Evolutionary conservation across 2,797 vertebrate genomes (phyloP).

Genomic region (Melanotaenia trifasciata): DNA sequence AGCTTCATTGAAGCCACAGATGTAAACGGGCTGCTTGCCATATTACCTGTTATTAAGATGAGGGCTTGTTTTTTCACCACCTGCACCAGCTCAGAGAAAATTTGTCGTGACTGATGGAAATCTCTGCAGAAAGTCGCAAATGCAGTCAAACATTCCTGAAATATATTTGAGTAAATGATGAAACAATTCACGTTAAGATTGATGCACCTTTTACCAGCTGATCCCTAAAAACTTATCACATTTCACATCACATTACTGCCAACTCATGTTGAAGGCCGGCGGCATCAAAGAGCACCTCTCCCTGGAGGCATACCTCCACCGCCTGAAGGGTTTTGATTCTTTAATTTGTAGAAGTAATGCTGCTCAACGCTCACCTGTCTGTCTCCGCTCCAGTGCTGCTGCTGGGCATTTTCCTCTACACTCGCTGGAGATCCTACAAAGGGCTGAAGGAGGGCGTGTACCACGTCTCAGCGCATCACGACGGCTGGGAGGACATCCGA

Average conservation of each 20-base stretch:
- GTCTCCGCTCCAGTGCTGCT: constrained; percentile 80
- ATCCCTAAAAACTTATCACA: constrained; percentile 10
- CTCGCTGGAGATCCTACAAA: constrained; percentile 85
- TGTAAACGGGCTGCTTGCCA: not conserved
- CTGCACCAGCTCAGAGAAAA: not conserved
- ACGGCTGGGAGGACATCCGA: constrained; percentile 90
- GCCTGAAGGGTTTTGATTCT: constrained; percentile 32
- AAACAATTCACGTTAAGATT: constrained; percentile 5
- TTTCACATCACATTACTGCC: constrained; percentile 26
- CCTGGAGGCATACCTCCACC: constrained; percentile 14
- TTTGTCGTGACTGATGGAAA: not conserved
- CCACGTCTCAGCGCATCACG: constrained; percentile 83
- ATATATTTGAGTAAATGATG: not conserved
- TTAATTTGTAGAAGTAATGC: constrained; percentile 19
- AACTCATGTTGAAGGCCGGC: constrained; percentile 36
- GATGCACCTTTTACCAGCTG: constrained; percentile 14
- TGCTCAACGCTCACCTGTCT: constrained; percentile 26
- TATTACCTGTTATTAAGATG: not conserved
- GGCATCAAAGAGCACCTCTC: constrained; percentile 28
- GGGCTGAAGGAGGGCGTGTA: constrained; percentile 84
- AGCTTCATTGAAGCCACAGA: not conserved
- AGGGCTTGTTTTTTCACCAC: too few species aligned
- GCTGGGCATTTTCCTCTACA: constrained; percentile 86
- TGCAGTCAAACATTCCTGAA: not conserved
- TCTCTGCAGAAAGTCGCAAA: not conserved